These are phyloP conservation scores for Calosoma granatense DNA, from an alignment of 1,140 invertebrate species.

Conservation along the genomic window DNA sequence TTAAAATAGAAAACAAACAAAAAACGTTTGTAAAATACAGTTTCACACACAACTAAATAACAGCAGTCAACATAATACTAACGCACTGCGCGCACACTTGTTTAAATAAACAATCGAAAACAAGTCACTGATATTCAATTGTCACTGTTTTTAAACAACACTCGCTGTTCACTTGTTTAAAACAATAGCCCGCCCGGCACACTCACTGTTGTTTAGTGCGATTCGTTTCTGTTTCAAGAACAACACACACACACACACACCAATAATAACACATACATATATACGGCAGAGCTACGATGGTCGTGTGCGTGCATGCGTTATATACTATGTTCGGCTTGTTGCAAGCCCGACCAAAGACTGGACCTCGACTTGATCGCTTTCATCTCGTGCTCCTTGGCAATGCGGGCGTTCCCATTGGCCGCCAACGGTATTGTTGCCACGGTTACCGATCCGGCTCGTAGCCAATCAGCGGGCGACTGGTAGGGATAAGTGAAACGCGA, in stretches of 20 bases:
- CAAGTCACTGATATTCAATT: no score
- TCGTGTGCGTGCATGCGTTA: conserved; percentile 4
- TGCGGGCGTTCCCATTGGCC: neutral
- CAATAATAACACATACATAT: conserved; percentile 11
- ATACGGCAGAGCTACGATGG: conserved; percentile 17
- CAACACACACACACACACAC: neutral
- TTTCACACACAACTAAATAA: neutral
- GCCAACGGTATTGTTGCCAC: neutral
- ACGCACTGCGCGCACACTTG: no score
- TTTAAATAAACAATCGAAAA: no score
- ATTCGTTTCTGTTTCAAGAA: neutral
- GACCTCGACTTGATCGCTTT: neutral
- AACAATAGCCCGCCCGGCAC: neutral
- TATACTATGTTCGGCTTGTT: neutral
- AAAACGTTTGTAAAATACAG: conserved; percentile 10
- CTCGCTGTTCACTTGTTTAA: neutral
- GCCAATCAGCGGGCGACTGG: neutral
- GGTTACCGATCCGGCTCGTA: neutral
- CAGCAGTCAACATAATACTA: neutral
- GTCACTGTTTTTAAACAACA: neutral
- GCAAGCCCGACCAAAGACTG: neutral
- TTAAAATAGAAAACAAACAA: conserved; percentile 13
- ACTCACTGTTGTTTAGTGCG: neutral
- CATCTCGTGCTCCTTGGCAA: neutral
- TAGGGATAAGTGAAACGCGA: neutral